These are phyloP conservation scores for Leuciscus idus DNA, from an alignment of 2,113 vertebrate genomes.

Conservation along the genomic window DNA sequence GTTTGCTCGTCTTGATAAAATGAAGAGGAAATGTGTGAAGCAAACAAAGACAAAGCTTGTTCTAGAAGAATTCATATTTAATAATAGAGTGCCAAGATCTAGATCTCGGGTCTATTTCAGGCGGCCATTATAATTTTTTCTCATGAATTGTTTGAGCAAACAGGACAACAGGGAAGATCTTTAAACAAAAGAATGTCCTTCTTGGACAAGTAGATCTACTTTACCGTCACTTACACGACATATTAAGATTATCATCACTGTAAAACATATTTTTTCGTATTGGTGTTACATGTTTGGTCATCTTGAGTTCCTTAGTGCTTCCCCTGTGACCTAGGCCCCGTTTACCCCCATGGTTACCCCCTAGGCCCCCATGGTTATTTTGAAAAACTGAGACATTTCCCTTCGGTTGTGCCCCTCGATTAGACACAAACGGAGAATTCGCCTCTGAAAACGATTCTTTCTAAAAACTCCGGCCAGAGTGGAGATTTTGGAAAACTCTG, in stretches of 20 bases:
- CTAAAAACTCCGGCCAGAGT: too few species aligned
- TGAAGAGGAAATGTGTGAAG: not conserved
- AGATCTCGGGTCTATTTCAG: not conserved
- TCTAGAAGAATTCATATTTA: not conserved
- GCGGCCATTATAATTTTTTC: not conserved
- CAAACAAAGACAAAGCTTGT: conserved; percentile 20
- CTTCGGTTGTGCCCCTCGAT: too few species aligned
- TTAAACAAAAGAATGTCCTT: not conserved
- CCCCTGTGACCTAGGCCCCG: too few species aligned
- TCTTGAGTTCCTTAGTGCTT: too few species aligned
- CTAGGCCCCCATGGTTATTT: too few species aligned
- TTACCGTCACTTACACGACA: not conserved
- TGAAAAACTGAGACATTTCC: too few species aligned
- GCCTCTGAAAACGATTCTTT: too few species aligned
- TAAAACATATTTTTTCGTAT: not conserved
- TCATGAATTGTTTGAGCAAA: not conserved
- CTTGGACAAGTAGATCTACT: not conserved
- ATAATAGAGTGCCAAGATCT: not conserved
- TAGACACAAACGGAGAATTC: too few species aligned
- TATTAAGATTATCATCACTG: not conserved
- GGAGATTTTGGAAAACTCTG: too few species aligned
- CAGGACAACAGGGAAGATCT: not conserved
- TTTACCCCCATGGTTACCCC: too few species aligned
- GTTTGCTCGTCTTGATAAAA: conserved; percentile 1
- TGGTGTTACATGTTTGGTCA: too few species aligned